Evolutionary conservation across 2,113 vertebrate genomes (phyloP).

Genomic region (Cynocephalus volans): DNA sequence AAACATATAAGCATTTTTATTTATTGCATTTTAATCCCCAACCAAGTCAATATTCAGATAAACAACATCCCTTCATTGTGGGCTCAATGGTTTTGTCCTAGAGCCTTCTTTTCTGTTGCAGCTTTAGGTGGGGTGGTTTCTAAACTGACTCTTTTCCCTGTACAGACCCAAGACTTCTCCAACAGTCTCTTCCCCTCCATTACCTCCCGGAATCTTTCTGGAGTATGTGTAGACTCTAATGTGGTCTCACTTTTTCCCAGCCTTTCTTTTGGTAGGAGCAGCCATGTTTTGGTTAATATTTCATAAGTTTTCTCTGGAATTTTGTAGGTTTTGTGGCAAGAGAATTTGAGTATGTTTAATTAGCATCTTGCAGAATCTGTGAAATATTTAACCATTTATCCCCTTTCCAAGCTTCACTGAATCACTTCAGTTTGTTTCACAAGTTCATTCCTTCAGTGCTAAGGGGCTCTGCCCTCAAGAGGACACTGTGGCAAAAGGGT

Average conservation of each 20-base stretch:
- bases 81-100: neutral
- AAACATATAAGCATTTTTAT: neutral
- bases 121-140: neutral
- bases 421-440: neutral
- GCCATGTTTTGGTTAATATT: neutral
- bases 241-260: neutral
- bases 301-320: neutral
- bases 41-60: neutral
- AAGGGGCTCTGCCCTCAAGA: neutral
- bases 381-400: neutral
- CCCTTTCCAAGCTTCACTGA: neutral
- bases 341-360: neutral
- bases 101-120: neutral
- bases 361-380: neutral
- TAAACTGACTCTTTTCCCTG: neutral
- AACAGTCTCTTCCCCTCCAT: no score
- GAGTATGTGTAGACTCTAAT: neutral
- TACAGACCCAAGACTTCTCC: neutral
- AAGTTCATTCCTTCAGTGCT: neutral
- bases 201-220: neutral
- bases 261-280: neutral
- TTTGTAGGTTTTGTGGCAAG: neutral
- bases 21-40: neutral
- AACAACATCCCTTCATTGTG: neutral
- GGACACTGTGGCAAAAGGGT: neutral